Base-by-base conservation (phyloP, 2,797 vertebrate species). In the Acrocephalus scirpaceus region DNA sequence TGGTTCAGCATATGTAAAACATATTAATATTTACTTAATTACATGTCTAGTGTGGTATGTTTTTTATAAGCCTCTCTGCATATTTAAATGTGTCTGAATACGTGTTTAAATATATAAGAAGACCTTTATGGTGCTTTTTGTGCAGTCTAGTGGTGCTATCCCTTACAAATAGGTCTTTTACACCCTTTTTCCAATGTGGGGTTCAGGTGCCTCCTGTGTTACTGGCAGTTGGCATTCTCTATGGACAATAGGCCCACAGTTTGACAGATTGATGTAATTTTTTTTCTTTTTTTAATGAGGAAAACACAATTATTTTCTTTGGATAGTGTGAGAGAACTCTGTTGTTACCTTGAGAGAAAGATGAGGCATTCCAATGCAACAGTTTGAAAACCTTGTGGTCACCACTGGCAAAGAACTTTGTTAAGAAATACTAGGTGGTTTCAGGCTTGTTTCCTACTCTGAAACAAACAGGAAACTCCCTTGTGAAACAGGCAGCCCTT, bases 1-100 rank as follows among this genome's bases (percentile, higher is more conserved):
- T 69, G 26, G 21, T 90, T 88, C 47, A 26, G 47, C 32, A 32
- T 60, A 57, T 29, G 16, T 88, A 71, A 91, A 61, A 26, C 44
- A 47, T 73, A 67, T 78, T 96, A 75, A 70, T 92, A 75, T 95
- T 92, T 90, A 78, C 61, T 74, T 72, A 78, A 51, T 84, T 78
- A 22, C 27, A 29, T 40, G 17, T 60, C 56, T 76, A 67, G 13
- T 47, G 20, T 53, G 11, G 26, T 38, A 82, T 57, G 51, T 16
- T 79, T 94, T 92, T 80, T 62, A 61, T 54, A 84, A 78, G 34
- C 8, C 23, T 64, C 32, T 87, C 29, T 83, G 40, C 9, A 9
- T 58, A 60, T 62, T 76, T 71, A 88, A 90, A n/a, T 53, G 34
- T 7, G 29, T 81, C 25, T 66, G 30, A 64, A 42, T 56, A 56